Conservation (phyloP, 2,888 invertebrate genomes). For the Dasypogon diadema region DNA sequence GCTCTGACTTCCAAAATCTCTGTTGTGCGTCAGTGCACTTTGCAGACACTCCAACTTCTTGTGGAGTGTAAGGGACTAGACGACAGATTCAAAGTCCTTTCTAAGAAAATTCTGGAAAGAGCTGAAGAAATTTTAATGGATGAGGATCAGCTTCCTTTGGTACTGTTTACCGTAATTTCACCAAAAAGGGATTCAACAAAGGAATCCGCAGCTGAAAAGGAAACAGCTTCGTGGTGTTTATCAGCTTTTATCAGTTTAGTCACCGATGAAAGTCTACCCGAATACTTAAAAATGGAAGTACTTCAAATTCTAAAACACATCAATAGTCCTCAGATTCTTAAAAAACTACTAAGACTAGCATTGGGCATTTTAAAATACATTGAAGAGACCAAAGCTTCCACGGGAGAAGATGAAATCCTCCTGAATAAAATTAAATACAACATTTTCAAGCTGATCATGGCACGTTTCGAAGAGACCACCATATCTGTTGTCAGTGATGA, state of each 20-base stretch:
- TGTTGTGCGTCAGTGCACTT: constrained; percentile 71
- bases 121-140: constrained; percentile 76
- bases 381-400: background rate
- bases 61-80: background rate
- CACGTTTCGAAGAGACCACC: constrained; percentile 72
- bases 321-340: constrained; percentile 69
- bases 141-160: constrained; percentile 74
- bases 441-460: constrained; percentile 71
- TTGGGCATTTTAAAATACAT: constrained; percentile 62
- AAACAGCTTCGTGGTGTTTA: constrained; percentile 62
- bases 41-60: constrained; percentile 71
- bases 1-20: constrained; percentile 72
- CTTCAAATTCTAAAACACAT: constrained; percentile 69
- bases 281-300: constrained; percentile 70
- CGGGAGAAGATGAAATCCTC: background rate
- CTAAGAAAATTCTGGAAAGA: constrained; percentile 62
- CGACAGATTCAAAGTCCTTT: constrained; percentile 54
- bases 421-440: constrained; percentile 71
- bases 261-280: constrained; percentile 67
- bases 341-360: constrained; percentile 64
- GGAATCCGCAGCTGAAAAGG: background rate
- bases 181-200: constrained; percentile 66
- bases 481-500: constrained; percentile 68
- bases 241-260: constrained; percentile 62
- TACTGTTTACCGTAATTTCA: constrained; percentile 74